Conservation (phyloP, 2,888 invertebrate genomes). For the Aradus depressus region DNA sequence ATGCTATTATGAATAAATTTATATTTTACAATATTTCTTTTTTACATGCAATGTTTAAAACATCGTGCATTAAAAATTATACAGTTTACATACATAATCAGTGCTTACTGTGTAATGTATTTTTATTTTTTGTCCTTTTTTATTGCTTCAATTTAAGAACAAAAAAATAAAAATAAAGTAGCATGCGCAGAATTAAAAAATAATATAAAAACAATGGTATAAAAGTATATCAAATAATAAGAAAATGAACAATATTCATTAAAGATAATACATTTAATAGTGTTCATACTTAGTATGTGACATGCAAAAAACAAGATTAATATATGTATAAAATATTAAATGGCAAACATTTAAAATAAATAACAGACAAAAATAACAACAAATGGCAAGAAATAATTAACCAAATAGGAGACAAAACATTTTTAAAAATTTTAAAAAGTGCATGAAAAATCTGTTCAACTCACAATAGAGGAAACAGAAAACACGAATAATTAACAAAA, state of each 20-base stretch:
- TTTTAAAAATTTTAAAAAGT: too few species aligned
- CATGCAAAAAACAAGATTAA: background rate
- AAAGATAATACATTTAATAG: background rate
- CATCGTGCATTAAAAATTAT: constrained; percentile 4
- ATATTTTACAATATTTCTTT: background rate
- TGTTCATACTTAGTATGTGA: background rate
- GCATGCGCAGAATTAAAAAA: constrained; percentile 3
- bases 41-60: constrained; percentile 14
- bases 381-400: too few species aligned
- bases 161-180: background rate
- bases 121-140: too few species aligned
- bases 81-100: constrained; percentile 2
- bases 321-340: background rate
- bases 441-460: too few species aligned
- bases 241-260: background rate
- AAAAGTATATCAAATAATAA: background rate
- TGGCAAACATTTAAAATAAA: background rate
- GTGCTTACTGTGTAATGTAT: background rate
- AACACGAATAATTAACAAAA: background rate
- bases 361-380: background rate
- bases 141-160: too few species aligned
- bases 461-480: constrained; percentile 2
- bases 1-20: too few species aligned
- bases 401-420: too few species aligned
- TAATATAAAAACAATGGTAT: background rate